Base-by-base conservation (phyloP, 2,113 vertebrate genomes). In the Oreochromis tanganicae region DNA sequence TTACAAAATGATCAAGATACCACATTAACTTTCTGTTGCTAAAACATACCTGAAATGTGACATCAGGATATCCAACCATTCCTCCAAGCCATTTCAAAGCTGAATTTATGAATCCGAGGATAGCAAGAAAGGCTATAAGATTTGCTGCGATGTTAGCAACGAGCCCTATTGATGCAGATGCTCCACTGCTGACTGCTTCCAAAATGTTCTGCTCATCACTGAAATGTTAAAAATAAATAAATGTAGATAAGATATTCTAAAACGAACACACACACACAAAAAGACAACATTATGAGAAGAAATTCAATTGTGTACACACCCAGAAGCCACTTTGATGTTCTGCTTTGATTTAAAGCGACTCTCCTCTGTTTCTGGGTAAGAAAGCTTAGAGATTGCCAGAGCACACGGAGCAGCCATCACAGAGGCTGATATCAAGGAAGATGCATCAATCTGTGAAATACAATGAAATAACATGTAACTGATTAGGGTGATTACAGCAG, bases 391-490 rank as follows among this genome's bases (percentile, higher is more conserved):
- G 19, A 99, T 96, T 19, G 97, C 98, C 13, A 99, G 83, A 6
- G 99, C 98, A 0, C 98, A 98, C 0, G 99, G 98, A 0, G 98
- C 99, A 2, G 99, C 99, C 99, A 99, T 99, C 48, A 99, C 98
- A 0, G 99, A 99, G 8, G 98, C 98, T 1, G 99, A 97, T 0
- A 99, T 98, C 91, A 99, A 84, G 1, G 97, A 97, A 1, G 97
- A 93, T 0, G 98, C 94, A 3, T 98, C 98, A 1, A 99, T 99
- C 99, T 99, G 96, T 13, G 85, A 55, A 85, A 87, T 14, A 81
- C 14, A 46, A 66, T 46, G 3, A 19, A 87, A 75, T 48, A 21
- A 27, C 9, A 11, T 48, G 4, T 68, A 14, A 68, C 19, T 27
- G 19, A 19, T 14, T 27, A 24, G 34, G n/a, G 21, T 79, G 16